Evolutionary conservation across 1,140 invertebrate species (phyloP).

Genomic region (Aphidius ervi): DNA sequence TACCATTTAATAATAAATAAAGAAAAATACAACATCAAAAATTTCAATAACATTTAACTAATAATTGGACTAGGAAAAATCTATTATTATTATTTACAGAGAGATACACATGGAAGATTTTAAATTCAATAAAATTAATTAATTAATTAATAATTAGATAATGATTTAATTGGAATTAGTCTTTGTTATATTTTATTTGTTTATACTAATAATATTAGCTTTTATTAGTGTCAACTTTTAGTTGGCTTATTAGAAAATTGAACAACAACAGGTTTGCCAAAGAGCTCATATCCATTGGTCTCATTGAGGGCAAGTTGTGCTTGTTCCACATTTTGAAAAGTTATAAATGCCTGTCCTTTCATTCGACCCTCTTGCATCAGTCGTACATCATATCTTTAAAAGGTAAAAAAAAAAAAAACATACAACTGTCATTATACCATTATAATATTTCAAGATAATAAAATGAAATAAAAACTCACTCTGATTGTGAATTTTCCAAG

Average conservation of each 20-base stretch:
- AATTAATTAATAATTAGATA: too few species aligned
- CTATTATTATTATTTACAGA: too few species aligned
- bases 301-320: conserved; percentile 75
- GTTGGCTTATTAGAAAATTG: conserved; percentile 69
- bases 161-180: too few species aligned
- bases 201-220: background rate
- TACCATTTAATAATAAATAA: too few species aligned
- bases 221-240: conserved; percentile 30
- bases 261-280: conserved; percentile 86
- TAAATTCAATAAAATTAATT: too few species aligned
- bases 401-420: conserved; percentile 16
- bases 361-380: conserved; percentile 93
- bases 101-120: too few species aligned
- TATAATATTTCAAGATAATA: background rate
- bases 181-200: too few species aligned
- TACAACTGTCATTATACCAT: conserved; percentile 6
- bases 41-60: too few species aligned
- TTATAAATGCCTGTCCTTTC: conserved; percentile 94
- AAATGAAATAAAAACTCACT: conserved; percentile 41
- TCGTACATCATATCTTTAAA: conserved; percentile 70
- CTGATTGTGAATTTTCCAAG: conserved; percentile 52
- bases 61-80: too few species aligned
- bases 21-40: too few species aligned
- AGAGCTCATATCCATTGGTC: conserved; percentile 85
- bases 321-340: conserved; percentile 66